Evolutionary conservation across 2,888 invertebrate species (phyloP), one percentile per base, ranked within the genome.

Genomic region (Melanargia galathea): DNA sequence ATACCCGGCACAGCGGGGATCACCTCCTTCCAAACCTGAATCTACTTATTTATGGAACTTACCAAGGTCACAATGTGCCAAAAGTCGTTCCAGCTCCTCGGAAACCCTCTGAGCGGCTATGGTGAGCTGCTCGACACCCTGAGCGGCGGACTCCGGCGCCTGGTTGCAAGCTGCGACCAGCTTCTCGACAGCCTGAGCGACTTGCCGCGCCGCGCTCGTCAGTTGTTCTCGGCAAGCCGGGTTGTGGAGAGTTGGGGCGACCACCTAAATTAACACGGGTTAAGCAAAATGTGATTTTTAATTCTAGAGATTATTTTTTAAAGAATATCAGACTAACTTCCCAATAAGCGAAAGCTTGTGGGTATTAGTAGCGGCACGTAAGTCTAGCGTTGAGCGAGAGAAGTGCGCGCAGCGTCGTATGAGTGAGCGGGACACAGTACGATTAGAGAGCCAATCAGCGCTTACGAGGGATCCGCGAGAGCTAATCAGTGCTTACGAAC

Each of bases 161-260:
- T 69, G 62, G 7, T 67, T 67, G 78, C 97, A 97, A 0, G 96
- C 96, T 24, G 94, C 93, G 8, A 98, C 96, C 52, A 99, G 93
- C 22, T 95, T 94, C 79, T 98, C 97, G 0, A 99, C 99, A 0
- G 99, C 97, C 65, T 94, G 94, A 0, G 97, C 96, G 7, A 99
- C 99, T 82, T 97, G 97, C 18, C 97, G 94, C 0, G 98, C 97
- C 0, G 99, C 99, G 63, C 95, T 95, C 62, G 96, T 95, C 66
- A 99, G 89, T 83, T 99, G 99, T 73, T 97, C 96, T 78, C 99
- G 96, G 68, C 97, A 97, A 0, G 95, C 95, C 0, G 95, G 94
- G 73, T 95, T 96, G 73, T 95, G 94, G 2, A 97, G 90, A 0
- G 97, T 97, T 0, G 97, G 96, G 0, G 97, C 97, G 6, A 97